Evolutionary conservation across 2,888 invertebrate species (phyloP), one percentile per base, ranked within the genome.

Genomic region (Trichogramma dendrolimi): DNA sequence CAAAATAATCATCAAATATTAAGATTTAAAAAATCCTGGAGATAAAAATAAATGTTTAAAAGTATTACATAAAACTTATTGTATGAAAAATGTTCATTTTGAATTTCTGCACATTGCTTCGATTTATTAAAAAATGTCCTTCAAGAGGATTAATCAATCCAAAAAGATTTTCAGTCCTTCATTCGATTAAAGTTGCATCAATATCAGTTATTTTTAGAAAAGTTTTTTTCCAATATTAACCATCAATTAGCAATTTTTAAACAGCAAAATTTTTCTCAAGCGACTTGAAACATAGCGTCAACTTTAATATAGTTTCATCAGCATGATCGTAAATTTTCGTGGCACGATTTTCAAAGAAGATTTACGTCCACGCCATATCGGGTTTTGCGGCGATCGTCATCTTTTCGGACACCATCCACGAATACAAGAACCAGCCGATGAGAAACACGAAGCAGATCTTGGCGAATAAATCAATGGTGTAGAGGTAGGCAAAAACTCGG

Each of bases 401-500:
- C 43, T 66, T 68, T 14, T 48, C 7, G 1, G 71, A 61, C 4
- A 60, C 58, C 5, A 70, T 56, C 67, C 70, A 72, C 0, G 67
- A 69, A 51, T 76, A 78, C 4, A 74, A 11, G 42, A 74, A 48
- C 74, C 78, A 79, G 2, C 59, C 44, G 6, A 73, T 5, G 1
- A 75, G 50, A n/a, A 67, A 43, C 4, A 53, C 54, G 14, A 77
- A 64, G 1, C 62, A 2, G 38, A 71, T 65, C 60, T 71, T 73
- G 4, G 76, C 57, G 4, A 67, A 38, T 4, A 71, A 27, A 62
- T 79, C 75, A 1, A 72, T 72, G 8, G 72, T 40, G 63, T 73
- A 74, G 4, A 77, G 67, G 43, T 69, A 73, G 0, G 55, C 83
- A 1, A 87, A 77, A 14, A 87, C 79, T 63, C 81, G 83, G 66